Evolutionary conservation across 1,140 invertebrate species (phyloP).

Genomic region (Chionoecetes opilio): DNA sequence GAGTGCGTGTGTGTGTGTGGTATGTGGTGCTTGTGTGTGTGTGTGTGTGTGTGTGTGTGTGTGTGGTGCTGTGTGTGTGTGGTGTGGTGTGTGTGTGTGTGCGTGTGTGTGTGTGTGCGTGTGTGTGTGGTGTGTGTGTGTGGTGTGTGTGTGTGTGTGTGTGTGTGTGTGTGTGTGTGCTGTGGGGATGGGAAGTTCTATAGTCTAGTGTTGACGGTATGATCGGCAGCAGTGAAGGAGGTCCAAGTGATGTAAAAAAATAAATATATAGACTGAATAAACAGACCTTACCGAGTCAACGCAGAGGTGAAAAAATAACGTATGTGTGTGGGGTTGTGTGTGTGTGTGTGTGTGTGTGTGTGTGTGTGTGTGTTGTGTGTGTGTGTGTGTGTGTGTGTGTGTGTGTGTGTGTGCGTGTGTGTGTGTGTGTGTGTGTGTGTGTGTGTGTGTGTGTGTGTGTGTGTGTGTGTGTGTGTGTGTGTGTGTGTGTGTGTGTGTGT

Average conservation of each 20-base stretch:
- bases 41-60: neutral
- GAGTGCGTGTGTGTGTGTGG: neutral
- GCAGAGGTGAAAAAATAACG: neutral
- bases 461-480: no score
- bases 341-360: neutral
- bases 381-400: neutral
- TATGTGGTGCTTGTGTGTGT: neutral
- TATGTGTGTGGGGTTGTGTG: neutral
- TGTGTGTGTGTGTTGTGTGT: neutral
- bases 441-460: no score
- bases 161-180: no score
- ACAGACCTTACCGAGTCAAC: neutral
- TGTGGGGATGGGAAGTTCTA: no score
- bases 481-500: neutral
- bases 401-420: neutral
- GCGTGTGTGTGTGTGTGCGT: no score
- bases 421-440: no score
- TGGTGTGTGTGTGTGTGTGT: neutral
- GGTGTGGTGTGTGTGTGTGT: no score
- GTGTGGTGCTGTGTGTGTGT: no score
- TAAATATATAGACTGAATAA: neutral
- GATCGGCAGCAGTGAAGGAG: no score
- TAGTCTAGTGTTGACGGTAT: no score
- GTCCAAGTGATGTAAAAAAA: neutral
- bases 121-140: no score